These are phyloP conservation scores for Neoseiulus cucumeris DNA, from an alignment of 1,140 invertebrate species.

Conservation along the genomic window DNA sequence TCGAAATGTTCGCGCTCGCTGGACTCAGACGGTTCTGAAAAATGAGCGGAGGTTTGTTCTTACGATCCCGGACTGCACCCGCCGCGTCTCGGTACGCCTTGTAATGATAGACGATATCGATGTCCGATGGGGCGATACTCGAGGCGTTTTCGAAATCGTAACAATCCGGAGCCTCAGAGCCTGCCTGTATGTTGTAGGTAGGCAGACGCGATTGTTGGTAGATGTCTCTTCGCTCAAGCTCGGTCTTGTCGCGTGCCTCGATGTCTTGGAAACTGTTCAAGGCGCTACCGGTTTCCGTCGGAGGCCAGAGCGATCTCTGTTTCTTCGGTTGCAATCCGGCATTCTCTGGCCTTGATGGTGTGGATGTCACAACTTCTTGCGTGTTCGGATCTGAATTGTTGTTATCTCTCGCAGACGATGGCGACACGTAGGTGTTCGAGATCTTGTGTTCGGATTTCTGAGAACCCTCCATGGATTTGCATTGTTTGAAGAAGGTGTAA, in stretches of 20 bases:
- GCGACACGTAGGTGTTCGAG: constrained; percentile 5
- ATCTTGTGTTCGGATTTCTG: neutral
- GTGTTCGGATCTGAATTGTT: constrained; percentile 26
- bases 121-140: constrained; percentile 87
- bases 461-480: constrained; percentile 35
- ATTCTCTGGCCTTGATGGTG: constrained; percentile 37
- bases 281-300: neutral
- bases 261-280: constrained; percentile 44
- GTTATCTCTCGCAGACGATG: constrained; percentile 45
- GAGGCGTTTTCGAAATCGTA: constrained; percentile 92
- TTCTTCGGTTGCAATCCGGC: constrained; percentile 14
- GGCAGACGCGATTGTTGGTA: neutral
- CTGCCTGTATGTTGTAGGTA: constrained; percentile 19
- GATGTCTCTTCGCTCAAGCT: neutral
- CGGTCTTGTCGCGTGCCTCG: constrained; percentile 13
- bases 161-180: constrained; percentile 73
- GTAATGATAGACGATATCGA: constrained; percentile 89
- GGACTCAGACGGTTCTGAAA: constrained; percentile 25
- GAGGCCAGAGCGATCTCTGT: neutral
- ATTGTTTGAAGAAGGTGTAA: constrained; percentile 50
- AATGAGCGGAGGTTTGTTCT: constrained; percentile 28
- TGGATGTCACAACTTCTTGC: constrained; percentile 35
- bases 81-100: constrained; percentile 60
- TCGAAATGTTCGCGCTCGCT: constrained; percentile 30
- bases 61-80: constrained; percentile 52